Percentiles rank a stretch among this genome's conserved stretches.
phyloP scores from a whole-genome alignment of 2,888 invertebrate genomes.

The Luperina nickerlii region DNA sequence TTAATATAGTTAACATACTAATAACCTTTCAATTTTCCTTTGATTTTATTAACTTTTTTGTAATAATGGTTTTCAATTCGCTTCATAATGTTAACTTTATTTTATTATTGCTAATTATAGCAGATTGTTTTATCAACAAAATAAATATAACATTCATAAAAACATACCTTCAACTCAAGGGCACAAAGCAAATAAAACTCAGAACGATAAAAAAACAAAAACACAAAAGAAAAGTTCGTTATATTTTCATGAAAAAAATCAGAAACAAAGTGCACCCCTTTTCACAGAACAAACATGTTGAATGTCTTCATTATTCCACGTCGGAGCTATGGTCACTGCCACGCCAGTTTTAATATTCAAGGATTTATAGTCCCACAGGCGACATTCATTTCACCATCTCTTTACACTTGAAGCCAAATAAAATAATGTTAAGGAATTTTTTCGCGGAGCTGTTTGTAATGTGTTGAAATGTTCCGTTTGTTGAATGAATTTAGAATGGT shows the following conservation, averaged over 20 bases:
- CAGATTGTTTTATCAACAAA: neutral
- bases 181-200: constrained; percentile 10
- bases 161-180: neutral
- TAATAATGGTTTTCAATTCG: neutral
- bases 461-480: constrained; percentile 49
- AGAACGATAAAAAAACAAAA: constrained; percentile 4
- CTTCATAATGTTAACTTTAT: neutral
- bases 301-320: constrained; percentile 78
- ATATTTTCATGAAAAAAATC: constrained; percentile 51
- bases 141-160: constrained; percentile 3
- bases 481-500: constrained; percentile 7
- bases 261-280: constrained; percentile 64
- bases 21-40: neutral
- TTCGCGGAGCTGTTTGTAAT: constrained; percentile 64
- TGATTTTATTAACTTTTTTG: neutral
- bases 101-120: neutral
- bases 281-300: constrained; percentile 62
- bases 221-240: constrained; percentile 17
- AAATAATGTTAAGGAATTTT: constrained; percentile 66
- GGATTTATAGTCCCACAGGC: constrained; percentile 85
- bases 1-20: too few species aligned
- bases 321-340: constrained; percentile 75
- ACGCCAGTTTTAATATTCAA: constrained; percentile 86
- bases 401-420: constrained; percentile 76
- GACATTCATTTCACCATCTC: constrained; percentile 83